Base-by-base conservation (phyloP, 1,140 invertebrate genomes). In the Cydia amplana region DNA sequence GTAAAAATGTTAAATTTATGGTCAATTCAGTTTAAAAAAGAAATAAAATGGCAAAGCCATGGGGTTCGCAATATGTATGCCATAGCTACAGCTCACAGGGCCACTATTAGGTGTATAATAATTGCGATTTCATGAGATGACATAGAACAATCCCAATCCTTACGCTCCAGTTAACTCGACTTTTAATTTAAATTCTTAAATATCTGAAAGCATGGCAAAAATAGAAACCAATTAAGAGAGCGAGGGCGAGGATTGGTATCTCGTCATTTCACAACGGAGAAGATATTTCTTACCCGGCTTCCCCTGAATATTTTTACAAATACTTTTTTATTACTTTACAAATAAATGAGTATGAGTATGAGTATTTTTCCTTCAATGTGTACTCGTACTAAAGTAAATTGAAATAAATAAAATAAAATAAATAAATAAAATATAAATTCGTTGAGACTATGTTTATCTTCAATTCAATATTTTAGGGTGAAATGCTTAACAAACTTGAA, bases 191-290 rank as follows among this genome's bases (percentile, higher is more conserved):
- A 23, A 60, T 60, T 60, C 55, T 23, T 60, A 60, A 55, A 60
- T 60, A 23, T 60, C 55, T 60, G 55, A 60, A 23, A 12, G 55
- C 20, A 23, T 10, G 20, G 20, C 55, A 60, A 60, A 60, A 60
- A 60, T 60, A 60, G 55, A 60, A 60, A 60, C 20, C 55, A 60
- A 60, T 60, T 60, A 60, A 60, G 55, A 23, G 55, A 60, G 20
- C 43, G 20, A 4, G 55, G 55, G 7, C 55, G 55, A 60, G 55
- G 20, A 60, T 60, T 20, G 55, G 55, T 60, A 60, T 60, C 55
- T 60, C 55, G 18, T 23, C 55, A 60, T 60, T 60, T 60, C 55
- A 60, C n/a, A 16, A 60, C 1, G 18, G 7, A n/a, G 7, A 60
- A 51, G 49, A n/a, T 20, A 60, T 60, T 60, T 23, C n/a, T 18